Base-by-base conservation (phyloP, 2,888 invertebrate genomes). In the Automeris io region DNA sequence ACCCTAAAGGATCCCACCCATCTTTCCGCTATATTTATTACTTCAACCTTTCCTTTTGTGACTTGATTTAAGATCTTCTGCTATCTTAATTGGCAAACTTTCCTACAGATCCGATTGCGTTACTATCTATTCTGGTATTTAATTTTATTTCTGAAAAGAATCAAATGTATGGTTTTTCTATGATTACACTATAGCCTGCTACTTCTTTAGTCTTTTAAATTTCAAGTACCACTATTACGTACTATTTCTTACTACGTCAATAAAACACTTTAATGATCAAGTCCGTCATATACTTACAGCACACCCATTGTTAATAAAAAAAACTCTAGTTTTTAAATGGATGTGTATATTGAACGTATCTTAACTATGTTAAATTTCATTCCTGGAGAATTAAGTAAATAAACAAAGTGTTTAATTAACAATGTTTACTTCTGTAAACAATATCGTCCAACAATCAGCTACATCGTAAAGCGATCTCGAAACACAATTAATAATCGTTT, bases 31-130 rank as follows among this genome's bases (percentile, higher is more conserved):
- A 71, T 79, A 80, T 80, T 81, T 80, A 82, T 80, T 74, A 62
- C 69, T 49, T 54, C 48, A 64, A 69, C 72, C 70, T 72, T 73
- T 71, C 69, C 68, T 63, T 66, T 65, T 69, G 61, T 51, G 62
- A 68, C 79, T 77, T 81, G 80, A 81, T 78, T 78, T 79, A 81
- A 63, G 46, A 53, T 47, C 47, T 54, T 54, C 44, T 45, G 58
- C 68, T 79, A 78, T 78, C 80, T 82, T 82, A 81, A 81, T 82
- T 78, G 75, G 68, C 48, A 62, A 71, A 76, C 66, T 74, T 73
- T 68, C 61, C 58, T 35, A 35, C 64, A 57, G 67, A 61, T 54
- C 50, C 48, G 46, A 48, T 57, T 57, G 63, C 63, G 58, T 60
- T 55, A 55, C 55, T 58, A 57, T 57, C 52, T 47, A 49, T 51